Evolutionary conservation across 2,888 invertebrate genomes (phyloP).

Genomic region (Ormyrus nitidulus): DNA sequence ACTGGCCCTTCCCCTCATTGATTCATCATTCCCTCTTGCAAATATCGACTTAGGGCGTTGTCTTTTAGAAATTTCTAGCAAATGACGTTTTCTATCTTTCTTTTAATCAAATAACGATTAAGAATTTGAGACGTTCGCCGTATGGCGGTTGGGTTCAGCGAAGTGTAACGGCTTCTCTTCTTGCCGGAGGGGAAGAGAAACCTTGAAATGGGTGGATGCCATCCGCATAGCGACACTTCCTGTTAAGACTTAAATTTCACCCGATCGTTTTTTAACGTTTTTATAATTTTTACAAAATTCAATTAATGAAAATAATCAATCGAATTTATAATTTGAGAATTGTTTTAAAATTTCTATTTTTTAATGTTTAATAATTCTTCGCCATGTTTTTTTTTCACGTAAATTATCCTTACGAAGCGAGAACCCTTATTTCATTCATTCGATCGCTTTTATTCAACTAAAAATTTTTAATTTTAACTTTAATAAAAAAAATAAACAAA

Average conservation of each 20-base stretch:
- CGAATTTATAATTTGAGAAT: no score
- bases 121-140: background rate
- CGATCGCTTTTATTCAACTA: no score
- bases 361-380: no score
- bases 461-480: no score
- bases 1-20: slow-evolving; percentile 39
- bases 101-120: background rate
- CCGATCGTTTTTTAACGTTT: background rate
- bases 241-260: no score
- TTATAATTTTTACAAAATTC: background rate
- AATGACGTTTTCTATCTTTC: background rate
- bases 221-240: slow-evolving; percentile 11
- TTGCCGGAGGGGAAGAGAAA: background rate
- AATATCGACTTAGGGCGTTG: background rate
- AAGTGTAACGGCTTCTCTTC: slow-evolving; percentile 23
- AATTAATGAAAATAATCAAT: no score
- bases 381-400: no score
- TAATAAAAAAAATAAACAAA: no score
- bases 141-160: slow-evolving; percentile 16
- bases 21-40: slow-evolving; percentile 9
- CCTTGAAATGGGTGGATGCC: slow-evolving; percentile 5
- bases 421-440: no score
- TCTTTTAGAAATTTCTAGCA: no score
- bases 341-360: no score
- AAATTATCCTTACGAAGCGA: no score